Evolutionary conservation across 2,888 invertebrate species (phyloP).

Genomic region (Tortrix viridana): DNA sequence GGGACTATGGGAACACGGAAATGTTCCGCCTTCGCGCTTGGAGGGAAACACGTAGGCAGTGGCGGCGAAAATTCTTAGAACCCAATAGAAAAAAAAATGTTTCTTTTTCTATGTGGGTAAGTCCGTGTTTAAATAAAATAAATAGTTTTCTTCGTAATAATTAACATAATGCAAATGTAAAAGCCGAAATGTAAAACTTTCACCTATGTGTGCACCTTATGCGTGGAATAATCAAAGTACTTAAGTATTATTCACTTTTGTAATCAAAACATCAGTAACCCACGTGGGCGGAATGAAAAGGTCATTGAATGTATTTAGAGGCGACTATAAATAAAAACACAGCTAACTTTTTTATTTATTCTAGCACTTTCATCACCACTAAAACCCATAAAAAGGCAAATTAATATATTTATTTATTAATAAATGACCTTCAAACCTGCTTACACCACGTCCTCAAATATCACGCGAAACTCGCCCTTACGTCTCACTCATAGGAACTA

Average conservation of each 20-base stretch:
- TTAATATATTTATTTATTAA: not conserved
- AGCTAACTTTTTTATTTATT: not conserved
- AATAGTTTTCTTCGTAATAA: too few species aligned
- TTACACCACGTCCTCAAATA: constrained; percentile 5
- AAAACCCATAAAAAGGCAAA: too few species aligned
- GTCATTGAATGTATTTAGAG: not conserved
- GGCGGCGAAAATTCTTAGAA: not conserved
- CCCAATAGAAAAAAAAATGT: not conserved
- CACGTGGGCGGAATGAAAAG: constrained; percentile 7
- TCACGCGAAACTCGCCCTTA: constrained; percentile 47
- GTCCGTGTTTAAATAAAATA: not conserved
- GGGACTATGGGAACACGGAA: constrained; percentile 3
- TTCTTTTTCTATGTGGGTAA: not conserved
- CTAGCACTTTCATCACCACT: too few species aligned
- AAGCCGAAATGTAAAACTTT: too few species aligned
- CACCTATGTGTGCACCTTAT: too few species aligned
- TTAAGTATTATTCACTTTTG: not conserved
- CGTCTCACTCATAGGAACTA: constrained; percentile 38
- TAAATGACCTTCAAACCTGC: constrained; percentile 3
- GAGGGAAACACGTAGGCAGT: not conserved
- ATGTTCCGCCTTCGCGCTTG: constrained; percentile 9
- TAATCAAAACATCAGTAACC: not conserved
- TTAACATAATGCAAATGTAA: too few species aligned
- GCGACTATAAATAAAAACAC: not conserved
- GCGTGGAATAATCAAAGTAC: too few species aligned